Evolutionary conservation across 2,113 vertebrate genomes (phyloP), one percentile per base, ranked within the genome.

Genomic region (Colistium nudipinnis): DNA sequence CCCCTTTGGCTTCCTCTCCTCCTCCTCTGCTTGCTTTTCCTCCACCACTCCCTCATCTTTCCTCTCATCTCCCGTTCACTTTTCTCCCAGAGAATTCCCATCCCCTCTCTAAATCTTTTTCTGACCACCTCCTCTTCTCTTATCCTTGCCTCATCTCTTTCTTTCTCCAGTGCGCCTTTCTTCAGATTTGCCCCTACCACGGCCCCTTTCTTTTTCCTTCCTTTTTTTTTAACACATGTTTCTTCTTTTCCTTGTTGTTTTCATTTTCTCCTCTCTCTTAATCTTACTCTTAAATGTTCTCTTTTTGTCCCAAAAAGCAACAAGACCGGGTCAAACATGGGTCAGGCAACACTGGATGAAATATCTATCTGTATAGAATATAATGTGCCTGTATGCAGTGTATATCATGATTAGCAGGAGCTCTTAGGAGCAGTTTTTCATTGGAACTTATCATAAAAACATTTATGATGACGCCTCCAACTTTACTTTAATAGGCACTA

Each of bases 21-120:
- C 84, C 28, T 48, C 60, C 48, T 52, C 51, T 17, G 35, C 5
- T 31, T 8, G 33, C 47, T 51, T 68, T 57, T 66, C n/a, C 66
- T 61, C 53, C 27, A 53, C 53, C 52, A 52, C 57, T 62, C 38
- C 39, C 39, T 66, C 71, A 30, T 57, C 53, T 66, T 75, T 70
- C 0, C 62, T 57, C 56, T 44, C 59, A 66, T 78, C 71, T 45
- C 33, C 17, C 19, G 4, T 45, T 35, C 43, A 4, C 57, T 22
- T 63, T 54, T 35, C 20, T 62, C 44, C 7, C n/a, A 13, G 19
- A 2, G 38, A 72, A 35, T 41, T 51, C 62, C 41, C 60, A 63
- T 63, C 59, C 62, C 14, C 20, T 38, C 28, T 52, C 30, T 41
- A 47, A 62, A 52, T 68, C 13, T 36, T 43, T 36, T 27, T 61